A percentile compares a stretch with the other conserved stretches of the same genome.
These are phyloP conservation scores for Acanthopagrus latus DNA, from an alignment of 2,797 vertebrate species.

Conservation along the genomic window DNA sequence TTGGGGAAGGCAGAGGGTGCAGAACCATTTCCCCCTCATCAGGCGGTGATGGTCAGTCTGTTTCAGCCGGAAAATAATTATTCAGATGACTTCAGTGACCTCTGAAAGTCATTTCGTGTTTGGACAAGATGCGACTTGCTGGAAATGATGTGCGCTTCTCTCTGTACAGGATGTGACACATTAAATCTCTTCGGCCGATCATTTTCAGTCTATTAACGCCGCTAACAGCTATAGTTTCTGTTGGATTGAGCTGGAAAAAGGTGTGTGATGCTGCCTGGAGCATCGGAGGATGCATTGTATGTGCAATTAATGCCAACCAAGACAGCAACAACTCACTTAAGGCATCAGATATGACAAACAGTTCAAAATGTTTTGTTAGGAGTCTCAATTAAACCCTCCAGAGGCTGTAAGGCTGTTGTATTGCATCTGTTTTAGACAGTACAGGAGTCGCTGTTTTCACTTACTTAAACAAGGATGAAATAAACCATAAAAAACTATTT, in stretches of 20 bases:
- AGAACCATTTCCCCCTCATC: slow-evolving; percentile 51
- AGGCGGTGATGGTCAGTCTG: slow-evolving; percentile 44
- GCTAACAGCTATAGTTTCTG: slow-evolving; percentile 7
- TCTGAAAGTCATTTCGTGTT: slow-evolving; percentile 52
- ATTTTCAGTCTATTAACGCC: not conserved
- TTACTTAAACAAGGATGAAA: not conserved
- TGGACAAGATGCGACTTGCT: slow-evolving; percentile 28
- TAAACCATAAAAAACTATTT: not conserved
- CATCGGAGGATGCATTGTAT: not conserved
- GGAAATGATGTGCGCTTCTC: slow-evolving; percentile 7
- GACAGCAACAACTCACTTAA: not conserved
- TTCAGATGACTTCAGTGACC: slow-evolving; percentile 49
- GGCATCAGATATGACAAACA: not conserved
- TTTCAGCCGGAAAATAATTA: slow-evolving; percentile 58
- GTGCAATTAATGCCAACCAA: not conserved
- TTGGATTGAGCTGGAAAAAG: not conserved
- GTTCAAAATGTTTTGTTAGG: not conserved
- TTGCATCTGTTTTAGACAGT: not conserved
- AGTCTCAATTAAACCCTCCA: not conserved
- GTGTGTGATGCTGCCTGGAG: not conserved
- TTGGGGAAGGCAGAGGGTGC: slow-evolving; percentile 34
- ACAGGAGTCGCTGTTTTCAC: not conserved
- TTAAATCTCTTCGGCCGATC: not conserved
- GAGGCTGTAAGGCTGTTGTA: not conserved
- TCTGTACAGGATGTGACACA: not conserved